These are phyloP conservation scores for Trichonephila clavipes DNA, from an alignment of 1,140 invertebrate species.

Conservation along the genomic window DNA sequence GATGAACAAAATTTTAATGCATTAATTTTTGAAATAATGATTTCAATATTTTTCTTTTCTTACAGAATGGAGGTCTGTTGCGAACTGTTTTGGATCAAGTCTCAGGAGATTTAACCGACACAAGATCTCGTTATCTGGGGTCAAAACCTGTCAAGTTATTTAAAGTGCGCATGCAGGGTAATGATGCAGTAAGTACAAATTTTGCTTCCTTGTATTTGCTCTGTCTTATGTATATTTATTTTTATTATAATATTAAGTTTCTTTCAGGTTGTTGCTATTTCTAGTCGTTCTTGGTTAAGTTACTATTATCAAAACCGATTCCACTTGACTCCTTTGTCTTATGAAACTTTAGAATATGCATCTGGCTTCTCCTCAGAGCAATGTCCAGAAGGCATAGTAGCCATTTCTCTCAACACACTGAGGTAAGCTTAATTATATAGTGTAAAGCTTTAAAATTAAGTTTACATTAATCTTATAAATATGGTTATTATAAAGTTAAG, in stretches of 20 bases:
- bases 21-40: neutral
- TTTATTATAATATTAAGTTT: neutral
- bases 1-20: too few relatives aligned
- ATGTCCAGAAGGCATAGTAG: constrained; percentile 99
- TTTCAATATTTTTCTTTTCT: constrained; percentile 49
- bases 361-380: constrained; percentile 99
- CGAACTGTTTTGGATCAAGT: constrained; percentile 97
- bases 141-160: constrained; percentile 98
- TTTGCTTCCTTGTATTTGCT: constrained; percentile 71
- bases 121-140: constrained; percentile 96
- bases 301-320: constrained; percentile 99
- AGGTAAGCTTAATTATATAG: constrained; percentile 81
- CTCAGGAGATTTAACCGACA: constrained; percentile 98
- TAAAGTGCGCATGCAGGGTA: constrained; percentile 95
- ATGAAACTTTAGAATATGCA: constrained; percentile 98
- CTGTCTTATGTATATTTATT: neutral
- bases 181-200: constrained; percentile 88
- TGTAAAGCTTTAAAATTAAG: too few relatives aligned
- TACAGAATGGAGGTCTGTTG: constrained; percentile 96
- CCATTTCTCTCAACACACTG: constrained; percentile 98
- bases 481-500: too few relatives aligned
- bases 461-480: too few relatives aligned
- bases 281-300: constrained; percentile 98
- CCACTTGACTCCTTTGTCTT: constrained; percentile 96
- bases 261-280: constrained; percentile 93